A percentile compares a stretch with the other conserved stretches of the same genome.
phyloP scores from a whole-genome alignment of 2,113 vertebrate genomes.

The Struthidea cinerea region DNA sequence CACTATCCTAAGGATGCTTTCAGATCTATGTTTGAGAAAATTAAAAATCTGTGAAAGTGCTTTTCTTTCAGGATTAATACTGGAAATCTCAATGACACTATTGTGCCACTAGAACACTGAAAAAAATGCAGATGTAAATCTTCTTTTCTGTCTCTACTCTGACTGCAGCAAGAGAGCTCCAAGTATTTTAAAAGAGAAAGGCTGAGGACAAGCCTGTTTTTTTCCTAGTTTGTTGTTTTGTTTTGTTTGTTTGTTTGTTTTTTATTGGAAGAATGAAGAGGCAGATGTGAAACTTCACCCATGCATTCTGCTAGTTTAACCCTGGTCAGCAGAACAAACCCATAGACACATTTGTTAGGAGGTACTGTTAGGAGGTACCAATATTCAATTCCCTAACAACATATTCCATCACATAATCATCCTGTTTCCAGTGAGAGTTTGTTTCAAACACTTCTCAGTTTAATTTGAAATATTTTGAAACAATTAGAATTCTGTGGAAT shows the following conservation, averaged over 20 bases:
- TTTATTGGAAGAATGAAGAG: not conserved
- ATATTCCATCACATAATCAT: not conserved
- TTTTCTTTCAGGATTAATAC: not conserved
- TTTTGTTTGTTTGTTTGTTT: not conserved
- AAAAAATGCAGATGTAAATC: not conserved
- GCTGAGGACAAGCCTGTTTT: not conserved
- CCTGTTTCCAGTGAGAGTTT: not conserved
- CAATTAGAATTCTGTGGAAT: not conserved
- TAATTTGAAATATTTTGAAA: not conserved
- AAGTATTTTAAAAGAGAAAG: not conserved
- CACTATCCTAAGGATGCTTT: not conserved
- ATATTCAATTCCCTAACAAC: not conserved
- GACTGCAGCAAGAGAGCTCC: not conserved
- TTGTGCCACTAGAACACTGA: not conserved
- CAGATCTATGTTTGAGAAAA: not conserved
- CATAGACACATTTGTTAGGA: fast-evolving
- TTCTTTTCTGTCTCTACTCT: not conserved
- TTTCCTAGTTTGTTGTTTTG: not conserved
- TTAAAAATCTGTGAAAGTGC: not conserved
- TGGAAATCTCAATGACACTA: not conserved
- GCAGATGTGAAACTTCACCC: not conserved
- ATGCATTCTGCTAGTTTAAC: not conserved
- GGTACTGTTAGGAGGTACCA: fast-evolving
- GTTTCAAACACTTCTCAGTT: not conserved
- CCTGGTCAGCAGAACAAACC: not conserved